Conservation (phyloP, 2,888 invertebrate species). For the Acrocyrtus sp. region DNA sequence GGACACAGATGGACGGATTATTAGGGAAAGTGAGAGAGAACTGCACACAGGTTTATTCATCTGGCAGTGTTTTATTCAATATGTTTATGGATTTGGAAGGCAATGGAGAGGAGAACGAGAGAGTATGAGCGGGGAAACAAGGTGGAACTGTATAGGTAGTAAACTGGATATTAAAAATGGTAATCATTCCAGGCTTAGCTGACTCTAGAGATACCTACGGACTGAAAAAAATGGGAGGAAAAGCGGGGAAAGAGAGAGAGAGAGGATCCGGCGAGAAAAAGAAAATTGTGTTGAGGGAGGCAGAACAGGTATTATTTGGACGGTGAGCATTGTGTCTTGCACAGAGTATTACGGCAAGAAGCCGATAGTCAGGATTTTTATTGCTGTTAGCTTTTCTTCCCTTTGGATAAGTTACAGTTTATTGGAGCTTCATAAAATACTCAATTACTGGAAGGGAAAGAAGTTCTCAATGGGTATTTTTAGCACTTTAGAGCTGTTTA, state of each 20-base stretch:
- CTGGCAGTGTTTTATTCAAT: too few relatives aligned
- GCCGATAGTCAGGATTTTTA: slow-evolving; percentile 42
- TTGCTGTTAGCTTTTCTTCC: slow-evolving; percentile 34
- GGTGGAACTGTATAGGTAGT: neutral
- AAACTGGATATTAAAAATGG: neutral
- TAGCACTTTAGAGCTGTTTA: slow-evolving; percentile 25
- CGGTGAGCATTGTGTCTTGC: neutral
- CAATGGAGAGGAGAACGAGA: too few relatives aligned
- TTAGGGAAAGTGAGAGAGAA: too few relatives aligned
- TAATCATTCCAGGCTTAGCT: neutral
- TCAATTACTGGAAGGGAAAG: slow-evolving; percentile 40
- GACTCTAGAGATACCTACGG: too few relatives aligned
- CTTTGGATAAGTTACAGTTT: slow-evolving; percentile 31
- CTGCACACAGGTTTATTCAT: too few relatives aligned
- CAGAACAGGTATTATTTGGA: slow-evolving; percentile 20
- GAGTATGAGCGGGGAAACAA: too few relatives aligned
- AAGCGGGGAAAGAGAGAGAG: too few relatives aligned
- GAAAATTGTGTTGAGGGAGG: slow-evolving; percentile 1
- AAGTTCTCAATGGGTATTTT: slow-evolving; percentile 44
- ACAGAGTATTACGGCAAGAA: too few relatives aligned
- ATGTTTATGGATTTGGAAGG: too few relatives aligned
- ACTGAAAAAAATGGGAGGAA: too few relatives aligned
- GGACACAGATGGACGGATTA: too few relatives aligned
- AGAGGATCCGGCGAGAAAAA: too few relatives aligned
- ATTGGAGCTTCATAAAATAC: slow-evolving; percentile 50